These are phyloP conservation scores for Seira sanloemensis DNA, from an alignment of 2,888 invertebrate genomes.

Conservation along the genomic window DNA sequence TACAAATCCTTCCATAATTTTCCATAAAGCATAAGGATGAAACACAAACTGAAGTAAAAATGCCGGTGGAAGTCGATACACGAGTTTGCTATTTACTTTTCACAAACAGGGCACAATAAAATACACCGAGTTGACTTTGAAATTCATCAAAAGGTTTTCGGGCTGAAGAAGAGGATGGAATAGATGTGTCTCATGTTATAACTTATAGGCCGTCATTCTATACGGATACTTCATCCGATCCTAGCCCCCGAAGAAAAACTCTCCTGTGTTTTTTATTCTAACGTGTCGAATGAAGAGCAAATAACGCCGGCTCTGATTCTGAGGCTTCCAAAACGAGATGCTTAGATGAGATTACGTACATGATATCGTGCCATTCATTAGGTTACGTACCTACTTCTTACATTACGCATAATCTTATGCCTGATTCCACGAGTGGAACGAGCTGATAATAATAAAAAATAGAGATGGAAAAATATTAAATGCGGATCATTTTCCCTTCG, in stretches of 20 bases:
- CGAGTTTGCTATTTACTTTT: slow-evolving; percentile 27
- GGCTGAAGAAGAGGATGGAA: neutral
- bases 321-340: neutral
- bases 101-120: neutral
- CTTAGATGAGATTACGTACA: neutral
- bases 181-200: too few species aligned
- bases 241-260: neutral
- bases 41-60: too few species aligned
- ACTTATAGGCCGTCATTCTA: neutral
- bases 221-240: neutral
- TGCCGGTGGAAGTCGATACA: slow-evolving; percentile 5
- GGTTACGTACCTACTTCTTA: neutral
- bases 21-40: too few species aligned
- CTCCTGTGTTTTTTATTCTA: neutral
- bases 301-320: neutral
- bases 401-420: neutral
- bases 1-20: too few species aligned
- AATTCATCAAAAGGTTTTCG: neutral
- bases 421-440: neutral
- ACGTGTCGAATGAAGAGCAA: neutral
- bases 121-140: neutral
- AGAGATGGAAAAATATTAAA: neutral
- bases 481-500: neutral
- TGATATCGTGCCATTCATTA: neutral
- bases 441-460: neutral